Base-by-base conservation (phyloP, 2,113 vertebrate genomes). In the Rhinopomastus cyanomelas region DNA sequence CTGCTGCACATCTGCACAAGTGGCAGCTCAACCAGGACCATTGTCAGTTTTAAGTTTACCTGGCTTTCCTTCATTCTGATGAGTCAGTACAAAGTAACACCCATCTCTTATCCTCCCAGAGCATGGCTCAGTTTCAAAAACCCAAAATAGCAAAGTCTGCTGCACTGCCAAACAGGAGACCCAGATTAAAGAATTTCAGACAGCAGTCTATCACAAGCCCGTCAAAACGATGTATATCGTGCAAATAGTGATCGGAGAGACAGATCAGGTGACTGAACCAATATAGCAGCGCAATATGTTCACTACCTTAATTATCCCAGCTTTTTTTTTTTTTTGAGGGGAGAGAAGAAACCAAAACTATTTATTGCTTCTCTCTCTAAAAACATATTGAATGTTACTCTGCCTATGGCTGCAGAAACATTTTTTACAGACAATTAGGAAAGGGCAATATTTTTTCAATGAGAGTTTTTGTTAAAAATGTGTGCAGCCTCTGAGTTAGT, bases 151-250 rank as follows among this genome's bases (percentile, higher is more conserved):
- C 93, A 94, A 94, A 95, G 90, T 96, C 94, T 96, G 95, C 95
- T 93, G 86, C 91, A 92, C 87, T 96, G 95, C 95, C 95, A 96
- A 94, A 83, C 93, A 95, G 94, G 89, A 96, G 95, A 96, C 95
- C 95, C 95, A 95, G 92, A 95, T 96, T 96, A 96, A 92, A 93
- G 92, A 88, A 90, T 96, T 96, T 96, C 95, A 96, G 96, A 96
- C 95, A 96, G 95, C 95, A 94, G 95, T 96, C 96, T 96, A 96
- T 96, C 95, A 96, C 92, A 96, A 96, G 92, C 93, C 90, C 94
- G 87, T 96, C 95, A 96, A 94, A 96, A 95, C 80, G 88, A 78
- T 95, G 93, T 92, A 95, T 95, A 94, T 94, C 90, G 62, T 95
- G 88, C 91, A 96, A 94, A 96, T 96, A 93, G 85, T 94, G 93